Evolutionary conservation across 1,140 invertebrate genomes (phyloP).

Genomic region (Drosophila funebris): DNA sequence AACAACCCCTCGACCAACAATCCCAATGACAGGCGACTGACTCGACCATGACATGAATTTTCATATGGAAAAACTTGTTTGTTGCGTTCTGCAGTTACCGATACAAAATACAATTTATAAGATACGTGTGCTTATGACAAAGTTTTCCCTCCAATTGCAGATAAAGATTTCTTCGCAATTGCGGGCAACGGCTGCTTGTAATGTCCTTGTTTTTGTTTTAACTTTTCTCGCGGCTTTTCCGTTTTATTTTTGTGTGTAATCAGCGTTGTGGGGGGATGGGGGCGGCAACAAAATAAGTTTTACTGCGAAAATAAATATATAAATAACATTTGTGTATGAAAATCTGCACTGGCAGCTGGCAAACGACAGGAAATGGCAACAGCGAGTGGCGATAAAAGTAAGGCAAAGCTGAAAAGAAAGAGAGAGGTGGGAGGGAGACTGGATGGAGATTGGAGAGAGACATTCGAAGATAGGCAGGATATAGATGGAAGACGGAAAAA

Average conservation of each 20-base stretch:
- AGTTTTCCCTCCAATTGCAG: constrained; percentile 4
- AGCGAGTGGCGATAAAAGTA: constrained; percentile 20
- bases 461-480: background rate
- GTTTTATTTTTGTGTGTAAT: constrained; percentile 47
- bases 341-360: constrained; percentile 28
- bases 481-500: background rate
- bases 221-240: constrained; percentile 36
- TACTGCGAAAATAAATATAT: constrained; percentile 69
- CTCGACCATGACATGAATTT: constrained; percentile 10
- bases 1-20: background rate
- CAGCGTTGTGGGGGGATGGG: constrained; percentile 2
- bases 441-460: background rate
- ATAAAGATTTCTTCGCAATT: constrained; percentile 20
- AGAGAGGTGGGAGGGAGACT: background rate
- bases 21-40: background rate
- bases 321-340: constrained; percentile 63
- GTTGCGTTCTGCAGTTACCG: constrained; percentile 6
- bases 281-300: constrained; percentile 57
- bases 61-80: constrained; percentile 8
- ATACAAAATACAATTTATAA: constrained; percentile 1
- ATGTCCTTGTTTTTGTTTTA: constrained; percentile 58
- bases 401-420: background rate
- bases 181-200: constrained; percentile 54
- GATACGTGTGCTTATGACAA: constrained; percentile 19
- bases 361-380: constrained; percentile 64